Evolutionary conservation across 2,113 vertebrate genomes (phyloP).

Genomic region (Desmodus rotundus): DNA sequence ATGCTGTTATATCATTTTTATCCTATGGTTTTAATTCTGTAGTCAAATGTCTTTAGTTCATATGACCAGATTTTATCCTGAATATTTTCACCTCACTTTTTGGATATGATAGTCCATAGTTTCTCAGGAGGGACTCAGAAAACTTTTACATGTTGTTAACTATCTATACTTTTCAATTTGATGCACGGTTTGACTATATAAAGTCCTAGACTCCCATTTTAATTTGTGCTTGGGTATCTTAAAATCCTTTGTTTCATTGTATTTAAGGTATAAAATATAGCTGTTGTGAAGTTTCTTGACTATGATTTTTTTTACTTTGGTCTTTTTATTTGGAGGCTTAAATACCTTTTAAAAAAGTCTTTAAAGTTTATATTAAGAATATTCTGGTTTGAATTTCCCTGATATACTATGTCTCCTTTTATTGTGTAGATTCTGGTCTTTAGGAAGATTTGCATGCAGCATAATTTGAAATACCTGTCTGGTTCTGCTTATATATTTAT

Average conservation of each 20-base stretch:
- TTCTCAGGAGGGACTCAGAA: background rate
- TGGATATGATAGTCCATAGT: background rate
- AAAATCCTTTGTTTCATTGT: background rate
- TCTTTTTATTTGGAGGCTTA: background rate
- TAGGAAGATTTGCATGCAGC: background rate
- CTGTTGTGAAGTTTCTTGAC: background rate
- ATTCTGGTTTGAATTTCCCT: background rate
- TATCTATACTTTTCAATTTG: background rate
- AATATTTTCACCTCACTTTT: constrained; percentile 10
- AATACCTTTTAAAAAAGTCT: background rate
- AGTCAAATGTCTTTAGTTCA: background rate
- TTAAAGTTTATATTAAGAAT: background rate
- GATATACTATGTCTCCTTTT: background rate
- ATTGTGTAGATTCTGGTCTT: background rate
- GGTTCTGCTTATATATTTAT: background rate
- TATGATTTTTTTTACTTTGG: background rate
- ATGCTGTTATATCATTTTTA: background rate
- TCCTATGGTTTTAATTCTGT: background rate
- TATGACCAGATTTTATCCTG: background rate
- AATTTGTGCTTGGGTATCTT: background rate
- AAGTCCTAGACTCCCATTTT: background rate
- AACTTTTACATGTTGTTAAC: background rate
- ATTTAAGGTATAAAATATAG: background rate
- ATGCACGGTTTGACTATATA: background rate
- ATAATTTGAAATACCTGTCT: background rate